These are phyloP conservation scores for Notolabrus celidotus DNA, from an alignment of 2,797 vertebrate species.

Conservation along the genomic window DNA sequence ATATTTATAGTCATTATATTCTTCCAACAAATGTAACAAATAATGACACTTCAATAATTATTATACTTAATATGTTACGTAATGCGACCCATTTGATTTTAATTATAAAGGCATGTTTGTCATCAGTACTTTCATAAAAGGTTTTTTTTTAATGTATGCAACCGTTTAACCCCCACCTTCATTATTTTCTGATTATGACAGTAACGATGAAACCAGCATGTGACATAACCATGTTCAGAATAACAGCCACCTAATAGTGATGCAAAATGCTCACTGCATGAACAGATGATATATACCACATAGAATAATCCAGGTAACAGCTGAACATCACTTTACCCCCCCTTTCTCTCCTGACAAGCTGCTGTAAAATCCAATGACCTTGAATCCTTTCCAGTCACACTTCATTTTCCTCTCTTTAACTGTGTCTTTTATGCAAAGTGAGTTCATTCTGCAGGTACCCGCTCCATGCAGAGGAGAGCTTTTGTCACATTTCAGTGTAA, in stretches of 20 bases:
- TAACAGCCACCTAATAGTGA: background rate
- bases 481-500: constrained; percentile 11
- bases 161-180: too few relatives aligned
- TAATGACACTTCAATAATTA: too few relatives aligned
- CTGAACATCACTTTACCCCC: background rate
- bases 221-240: background rate
- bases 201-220: too few relatives aligned
- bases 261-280: background rate
- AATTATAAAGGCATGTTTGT: too few relatives aligned
- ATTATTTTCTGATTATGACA: too few relatives aligned
- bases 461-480: constrained; percentile 1
- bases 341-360: constrained; percentile 9
- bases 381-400: background rate
- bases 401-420: background rate
- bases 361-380: constrained; percentile 21
- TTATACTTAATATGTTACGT: too few relatives aligned
- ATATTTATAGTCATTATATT: too few relatives aligned
- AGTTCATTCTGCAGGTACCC: background rate
- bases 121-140: too few relatives aligned
- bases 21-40: too few relatives aligned
- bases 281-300: background rate
- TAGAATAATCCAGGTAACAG: background rate
- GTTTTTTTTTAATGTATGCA: background rate
- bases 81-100: too few relatives aligned
- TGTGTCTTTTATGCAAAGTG: background rate